Evolutionary conservation across 1,140 invertebrate species (phyloP).

Genomic region (Drosophila santomea): DNA sequence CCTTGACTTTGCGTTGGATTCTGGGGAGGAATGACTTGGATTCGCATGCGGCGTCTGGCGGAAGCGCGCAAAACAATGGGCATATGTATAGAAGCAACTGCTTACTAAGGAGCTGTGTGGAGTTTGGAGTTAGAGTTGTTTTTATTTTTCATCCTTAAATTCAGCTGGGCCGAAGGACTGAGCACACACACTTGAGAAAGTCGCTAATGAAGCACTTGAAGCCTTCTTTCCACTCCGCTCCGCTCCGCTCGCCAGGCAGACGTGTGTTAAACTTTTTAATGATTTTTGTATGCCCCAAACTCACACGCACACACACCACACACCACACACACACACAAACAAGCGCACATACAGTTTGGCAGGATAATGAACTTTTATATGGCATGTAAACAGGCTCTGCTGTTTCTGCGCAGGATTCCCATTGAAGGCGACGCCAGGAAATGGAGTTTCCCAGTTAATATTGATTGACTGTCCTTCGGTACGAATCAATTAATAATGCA

Average conservation of each 20-base stretch:
- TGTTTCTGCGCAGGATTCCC: conserved; percentile 68
- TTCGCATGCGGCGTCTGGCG: conserved; percentile 65
- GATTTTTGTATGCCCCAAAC: conserved; percentile 66
- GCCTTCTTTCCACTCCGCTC: conserved; percentile 23
- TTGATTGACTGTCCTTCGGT: conserved; percentile 52
- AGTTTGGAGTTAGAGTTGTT: conserved; percentile 7
- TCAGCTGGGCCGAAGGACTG: conserved; percentile 20
- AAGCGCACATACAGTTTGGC: conserved; percentile 26
- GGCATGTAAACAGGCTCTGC: conserved; percentile 61
- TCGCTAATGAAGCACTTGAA: conserved; percentile 83
- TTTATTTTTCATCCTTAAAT: conserved; percentile 1
- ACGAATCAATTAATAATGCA: conserved; percentile 54
- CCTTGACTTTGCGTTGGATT: conserved; percentile 71
- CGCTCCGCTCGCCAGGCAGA: conserved; percentile 25
- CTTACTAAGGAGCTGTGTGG: conserved; percentile 11
- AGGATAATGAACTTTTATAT: conserved; percentile 79
- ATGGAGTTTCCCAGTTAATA: conserved; percentile 41
- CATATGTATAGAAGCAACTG: conserved; percentile 14
- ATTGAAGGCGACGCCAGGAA: conserved; percentile 25
- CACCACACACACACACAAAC: background rate
- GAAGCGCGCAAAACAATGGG: conserved; percentile 71
- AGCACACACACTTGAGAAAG: conserved; percentile 74
- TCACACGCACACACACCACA: conserved; percentile 28
- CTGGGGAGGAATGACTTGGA: conserved; percentile 18
- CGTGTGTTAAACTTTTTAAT: conserved; percentile 77